Percentiles rank a stretch among this genome's conserved stretches.
Evolutionary conservation across 2,888 invertebrate species (phyloP).

Genomic region (Eupithecia insigniata): DNA sequence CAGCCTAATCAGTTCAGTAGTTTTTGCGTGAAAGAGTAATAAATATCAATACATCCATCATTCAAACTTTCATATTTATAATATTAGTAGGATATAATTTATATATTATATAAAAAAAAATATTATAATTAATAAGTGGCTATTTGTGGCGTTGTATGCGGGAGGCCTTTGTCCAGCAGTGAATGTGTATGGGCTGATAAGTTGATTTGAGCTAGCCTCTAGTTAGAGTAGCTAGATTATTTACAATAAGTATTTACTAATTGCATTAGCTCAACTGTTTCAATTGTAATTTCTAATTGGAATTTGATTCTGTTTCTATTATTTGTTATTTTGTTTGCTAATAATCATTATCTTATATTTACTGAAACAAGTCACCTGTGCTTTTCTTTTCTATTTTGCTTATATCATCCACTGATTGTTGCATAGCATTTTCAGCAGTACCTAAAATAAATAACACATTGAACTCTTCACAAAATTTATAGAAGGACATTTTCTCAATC

Average conservation of each 20-base stretch:
- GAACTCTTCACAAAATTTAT: neutral
- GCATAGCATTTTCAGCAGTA: neutral
- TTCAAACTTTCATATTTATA: too few species aligned
- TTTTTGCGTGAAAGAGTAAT: too few species aligned
- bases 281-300: neutral
- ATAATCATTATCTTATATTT: too few species aligned
- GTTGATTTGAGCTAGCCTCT: neutral
- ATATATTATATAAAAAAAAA: too few species aligned
- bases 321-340: neutral
- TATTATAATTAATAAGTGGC: too few species aligned
- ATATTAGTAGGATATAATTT: too few species aligned
- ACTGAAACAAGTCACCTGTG: neutral
- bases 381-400: constrained; percentile 4
- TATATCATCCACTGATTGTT: neutral
- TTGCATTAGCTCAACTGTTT: neutral
- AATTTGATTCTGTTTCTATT: neutral
- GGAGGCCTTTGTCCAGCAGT: too few species aligned
- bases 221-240: too few species aligned
- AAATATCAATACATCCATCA: too few species aligned
- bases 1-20: too few species aligned
- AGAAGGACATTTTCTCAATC: neutral
- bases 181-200: too few species aligned
- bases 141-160: too few species aligned
- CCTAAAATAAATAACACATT: neutral
- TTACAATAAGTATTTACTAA: neutral